A percentile compares a stretch with the other conserved stretches of the same genome.
Conservation (phyloP, 2,888 invertebrate genomes). For the Amblyjoppa fuscipennis region DNA sequence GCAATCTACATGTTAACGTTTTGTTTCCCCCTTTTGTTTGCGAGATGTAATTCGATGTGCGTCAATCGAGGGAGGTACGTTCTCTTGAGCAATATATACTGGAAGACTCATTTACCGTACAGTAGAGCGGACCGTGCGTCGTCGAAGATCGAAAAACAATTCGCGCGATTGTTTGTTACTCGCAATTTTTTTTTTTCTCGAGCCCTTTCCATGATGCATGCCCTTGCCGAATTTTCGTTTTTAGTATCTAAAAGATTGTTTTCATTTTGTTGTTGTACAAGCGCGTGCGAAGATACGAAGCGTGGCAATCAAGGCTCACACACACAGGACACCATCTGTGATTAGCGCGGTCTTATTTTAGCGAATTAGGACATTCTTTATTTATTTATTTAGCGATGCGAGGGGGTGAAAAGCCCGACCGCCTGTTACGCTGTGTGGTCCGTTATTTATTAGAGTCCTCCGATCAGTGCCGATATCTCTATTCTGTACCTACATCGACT, state of each 20-base stretch:
- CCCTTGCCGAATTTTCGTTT: conserved; percentile 42
- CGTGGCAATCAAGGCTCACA: conserved; percentile 42
- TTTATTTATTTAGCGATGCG: conserved; percentile 66
- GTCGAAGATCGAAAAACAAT: conserved; percentile 28
- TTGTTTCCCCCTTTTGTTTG: conserved; percentile 18
- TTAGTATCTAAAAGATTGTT: conserved; percentile 18
- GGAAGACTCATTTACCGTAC: conserved; percentile 5
- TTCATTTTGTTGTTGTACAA: conserved; percentile 2
- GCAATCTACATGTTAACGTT: conserved; percentile 43
- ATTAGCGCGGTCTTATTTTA: conserved; percentile 57
- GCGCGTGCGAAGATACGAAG: conserved; percentile 21
- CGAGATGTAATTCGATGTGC: conserved; percentile 10
- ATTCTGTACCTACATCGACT: conserved; percentile 32
- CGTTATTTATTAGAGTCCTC: conserved; percentile 54
- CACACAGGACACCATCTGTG: conserved; percentile 56
- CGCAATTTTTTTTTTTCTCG: conserved; percentile 18
- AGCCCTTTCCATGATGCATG: conserved; percentile 37
- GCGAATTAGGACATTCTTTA: conserved; percentile 65
- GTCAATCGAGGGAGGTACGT: conserved; percentile 21
- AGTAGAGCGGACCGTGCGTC: conserved; percentile 24
- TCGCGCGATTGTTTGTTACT: conserved; percentile 21
- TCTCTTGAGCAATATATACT: conserved; percentile 13
- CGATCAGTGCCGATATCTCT: conserved; percentile 42
- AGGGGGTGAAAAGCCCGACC: conserved; percentile 22
- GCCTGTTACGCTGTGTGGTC: conserved; percentile 40